A percentile compares a stretch with the other conserved stretches of the same genome.
These are phyloP conservation scores for Leptopilina drosophilae DNA, from an alignment of 2,888 invertebrate genomes.

Conservation along the genomic window DNA sequence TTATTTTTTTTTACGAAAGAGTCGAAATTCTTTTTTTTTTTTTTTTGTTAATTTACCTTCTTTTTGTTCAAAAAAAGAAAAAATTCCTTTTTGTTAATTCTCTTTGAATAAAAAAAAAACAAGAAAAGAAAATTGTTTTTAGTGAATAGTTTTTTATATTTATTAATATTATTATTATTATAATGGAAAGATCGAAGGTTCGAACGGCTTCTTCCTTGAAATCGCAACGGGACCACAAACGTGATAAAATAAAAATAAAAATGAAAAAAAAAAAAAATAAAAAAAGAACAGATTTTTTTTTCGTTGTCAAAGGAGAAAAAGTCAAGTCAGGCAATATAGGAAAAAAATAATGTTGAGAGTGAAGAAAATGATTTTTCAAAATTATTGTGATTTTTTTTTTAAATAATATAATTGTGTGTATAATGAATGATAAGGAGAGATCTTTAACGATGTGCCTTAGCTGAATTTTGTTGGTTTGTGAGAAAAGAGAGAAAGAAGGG, in stretches of 20 bases:
- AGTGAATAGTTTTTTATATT: slow-evolving; percentile 1
- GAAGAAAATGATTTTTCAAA: slow-evolving; percentile 13
- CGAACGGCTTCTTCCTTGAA: slow-evolving; percentile 67
- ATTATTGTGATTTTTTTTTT: slow-evolving; percentile 30
- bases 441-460: slow-evolving; percentile 35
- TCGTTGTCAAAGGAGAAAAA: slow-evolving; percentile 63
- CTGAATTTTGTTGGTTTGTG: slow-evolving; percentile 26
- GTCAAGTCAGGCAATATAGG: slow-evolving; percentile 58
- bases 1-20: slow-evolving; percentile 40
- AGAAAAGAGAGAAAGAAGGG: not conserved
- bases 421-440: slow-evolving; percentile 1
- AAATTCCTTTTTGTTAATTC: not conserved
- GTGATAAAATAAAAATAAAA: slow-evolving; percentile 65
- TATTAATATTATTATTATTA: too few relatives aligned
- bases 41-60: too few relatives aligned
- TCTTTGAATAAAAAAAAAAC: slow-evolving; percentile 4
- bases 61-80: too few relatives aligned
- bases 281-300: slow-evolving; percentile 64
- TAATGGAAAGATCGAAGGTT: slow-evolving; percentile 38
- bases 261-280: not conserved
- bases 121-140: slow-evolving; percentile 11
- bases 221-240: slow-evolving; percentile 73
- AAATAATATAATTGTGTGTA: not conserved
- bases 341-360: slow-evolving; percentile 40
- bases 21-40: slow-evolving; percentile 32